Evolutionary conservation across 2,797 vertebrate genomes (phyloP), one percentile per base, ranked within the genome.

Genomic region (Octomys mimax): DNA sequence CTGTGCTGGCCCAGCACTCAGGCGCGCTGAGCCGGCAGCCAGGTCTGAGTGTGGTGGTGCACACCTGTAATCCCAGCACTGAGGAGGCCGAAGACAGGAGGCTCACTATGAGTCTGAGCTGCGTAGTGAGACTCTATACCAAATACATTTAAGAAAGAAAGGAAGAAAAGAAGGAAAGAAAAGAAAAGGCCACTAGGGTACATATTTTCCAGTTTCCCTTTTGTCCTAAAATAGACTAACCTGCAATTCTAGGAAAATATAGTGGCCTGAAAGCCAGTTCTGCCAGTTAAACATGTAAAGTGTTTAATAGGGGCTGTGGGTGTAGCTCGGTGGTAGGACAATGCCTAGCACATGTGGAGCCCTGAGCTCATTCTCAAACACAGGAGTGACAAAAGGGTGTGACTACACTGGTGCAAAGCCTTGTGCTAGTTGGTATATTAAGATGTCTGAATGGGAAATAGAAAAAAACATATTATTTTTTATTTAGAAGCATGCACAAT

Each of bases 131-230:
- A 52, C 49, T 9, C 49, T 52, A 9, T 13, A 52, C 10, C 49
- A 52, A 52, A 13, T 11, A 13, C 49, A 52, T 52, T 9, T 9
- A 52, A 52, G 49, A 13, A 52, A 52, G 49, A 13, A 52, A 52
- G 49, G 49, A 52, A 52, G 49, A 12, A 59, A 59, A 21, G 18
- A 59, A 59, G 19, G 5, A 59, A 21, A 59, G 18, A 6, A 59
- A 62, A 77, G 21, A 77, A 59, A 91, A 70, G 85, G 26, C 5
- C 26, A 71, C 68, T 61, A 77, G 36, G 5, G 5, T 49, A 2
- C 64, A 83, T 54, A 84, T 66, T 81, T 93, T 92, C 71, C 89
- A 83, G 52, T 78, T 94, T 95, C 64, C 36, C 79, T 71, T 46
- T 49, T 89, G 31, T 28, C 33, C 61, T 82, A 36, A 90, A 87